Conservation (phyloP, 2,797 vertebrate genomes). For the Myotis myotis region DNA sequence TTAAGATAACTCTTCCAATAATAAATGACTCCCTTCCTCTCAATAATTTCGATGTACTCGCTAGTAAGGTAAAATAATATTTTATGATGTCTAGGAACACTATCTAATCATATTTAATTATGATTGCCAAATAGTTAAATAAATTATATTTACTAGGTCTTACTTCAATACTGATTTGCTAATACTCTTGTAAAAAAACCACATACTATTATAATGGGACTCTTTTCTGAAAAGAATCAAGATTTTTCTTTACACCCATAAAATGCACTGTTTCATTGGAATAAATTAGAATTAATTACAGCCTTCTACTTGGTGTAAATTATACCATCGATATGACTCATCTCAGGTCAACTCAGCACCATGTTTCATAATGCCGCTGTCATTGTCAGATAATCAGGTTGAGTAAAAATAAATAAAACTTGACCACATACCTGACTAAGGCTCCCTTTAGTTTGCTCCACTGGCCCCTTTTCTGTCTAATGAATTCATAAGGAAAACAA, state of each 20-base stretch:
- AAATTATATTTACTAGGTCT: background rate
- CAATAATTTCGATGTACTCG: background rate
- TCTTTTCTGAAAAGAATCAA: background rate
- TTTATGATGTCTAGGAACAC: background rate
- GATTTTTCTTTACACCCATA: background rate
- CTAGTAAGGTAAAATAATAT: background rate
- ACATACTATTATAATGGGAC: background rate
- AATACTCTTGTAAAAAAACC: background rate
- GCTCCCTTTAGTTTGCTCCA: rapidly evolving
- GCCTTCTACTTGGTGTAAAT: background rate
- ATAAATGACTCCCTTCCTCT: no score
- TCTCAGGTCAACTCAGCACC: background rate
- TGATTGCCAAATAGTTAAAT: background rate
- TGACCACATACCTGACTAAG: background rate
- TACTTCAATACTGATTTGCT: background rate
- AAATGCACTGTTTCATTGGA: background rate
- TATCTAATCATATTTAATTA: background rate
- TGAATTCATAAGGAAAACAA: background rate
- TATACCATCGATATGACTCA: background rate
- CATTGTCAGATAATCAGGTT: background rate
- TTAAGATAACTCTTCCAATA: background rate
- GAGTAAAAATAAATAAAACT: background rate
- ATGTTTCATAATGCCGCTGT: background rate
- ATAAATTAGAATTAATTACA: background rate
- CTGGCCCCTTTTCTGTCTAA: background rate